phyloP scores from a whole-genome alignment of 1,140 invertebrate genomes.

The Macrotrachela quadricornifera region DNA sequence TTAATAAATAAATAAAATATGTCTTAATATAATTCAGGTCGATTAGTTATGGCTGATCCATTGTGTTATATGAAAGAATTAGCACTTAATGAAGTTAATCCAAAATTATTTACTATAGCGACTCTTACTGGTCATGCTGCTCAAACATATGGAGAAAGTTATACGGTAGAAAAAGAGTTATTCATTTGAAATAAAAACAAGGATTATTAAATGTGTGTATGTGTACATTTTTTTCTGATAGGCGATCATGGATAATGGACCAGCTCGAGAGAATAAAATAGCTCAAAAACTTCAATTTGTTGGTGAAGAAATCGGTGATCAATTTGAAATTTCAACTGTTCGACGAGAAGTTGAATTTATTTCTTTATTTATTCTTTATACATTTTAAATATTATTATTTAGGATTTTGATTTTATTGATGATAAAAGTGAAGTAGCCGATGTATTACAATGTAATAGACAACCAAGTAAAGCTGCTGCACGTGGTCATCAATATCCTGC shows the following conservation, averaged over 20 bases:
- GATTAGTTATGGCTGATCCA: conserved; percentile 80
- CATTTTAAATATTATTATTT: neutral
- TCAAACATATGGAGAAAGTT: conserved; percentile 49
- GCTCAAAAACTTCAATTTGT: conserved; percentile 42
- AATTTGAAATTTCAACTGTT: conserved; percentile 66
- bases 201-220: neutral
- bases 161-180: conserved; percentile 38
- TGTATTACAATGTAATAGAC: conserved; percentile 51
- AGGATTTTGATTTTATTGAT: conserved; percentile 56
- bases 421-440: conserved; percentile 66
- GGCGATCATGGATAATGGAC: conserved; percentile 68
- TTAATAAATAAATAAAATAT: too few relatives aligned
- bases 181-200: conserved; percentile 14
- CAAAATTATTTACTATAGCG: conserved; percentile 75
- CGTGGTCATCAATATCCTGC: conserved; percentile 66
- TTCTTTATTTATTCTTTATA: neutral
- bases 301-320: conserved; percentile 58
- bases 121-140: conserved; percentile 71
- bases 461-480: conserved; percentile 41
- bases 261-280: conserved; percentile 40
- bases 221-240: conserved; percentile 16
- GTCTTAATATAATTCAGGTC: conserved; percentile 20
- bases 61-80: conserved; percentile 41
- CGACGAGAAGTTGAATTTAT: conserved; percentile 36
- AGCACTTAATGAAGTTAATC: conserved; percentile 34